Percentiles rank a stretch among this genome's conserved stretches.
These are phyloP conservation scores for Lagorchestes hirsutus DNA, from an alignment of 2,797 vertebrate genomes.

Conservation along the genomic window DNA sequence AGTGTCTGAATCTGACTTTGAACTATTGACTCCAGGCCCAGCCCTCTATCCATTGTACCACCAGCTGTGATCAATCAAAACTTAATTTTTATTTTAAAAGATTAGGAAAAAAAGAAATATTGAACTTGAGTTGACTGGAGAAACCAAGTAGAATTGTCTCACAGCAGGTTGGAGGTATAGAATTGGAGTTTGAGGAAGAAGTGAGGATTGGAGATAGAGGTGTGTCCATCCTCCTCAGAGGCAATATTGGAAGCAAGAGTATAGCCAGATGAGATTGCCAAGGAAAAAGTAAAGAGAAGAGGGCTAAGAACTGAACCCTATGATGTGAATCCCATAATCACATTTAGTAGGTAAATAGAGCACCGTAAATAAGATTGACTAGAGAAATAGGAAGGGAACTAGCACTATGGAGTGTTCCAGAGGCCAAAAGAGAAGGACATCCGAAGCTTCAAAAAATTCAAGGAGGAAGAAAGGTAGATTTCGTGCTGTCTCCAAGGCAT, in stretches of 20 bases:
- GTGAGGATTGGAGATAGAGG: background rate
- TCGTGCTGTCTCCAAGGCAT: background rate
- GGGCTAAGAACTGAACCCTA: background rate
- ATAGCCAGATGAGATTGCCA: background rate
- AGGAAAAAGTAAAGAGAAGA: background rate
- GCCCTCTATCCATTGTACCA: background rate
- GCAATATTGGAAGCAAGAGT: background rate
- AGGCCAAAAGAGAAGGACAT: too few relatives aligned
- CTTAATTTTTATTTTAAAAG: background rate
- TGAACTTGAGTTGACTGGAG: background rate
- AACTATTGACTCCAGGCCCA: background rate
- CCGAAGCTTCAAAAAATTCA: too few relatives aligned
- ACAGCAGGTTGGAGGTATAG: background rate
- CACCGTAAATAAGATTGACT: background rate
- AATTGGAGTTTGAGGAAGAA: conserved; percentile 19
- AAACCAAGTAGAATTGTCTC: conserved; percentile 3
- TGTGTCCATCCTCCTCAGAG: conserved; percentile 37
- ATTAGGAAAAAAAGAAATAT: background rate
- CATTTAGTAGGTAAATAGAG: background rate
- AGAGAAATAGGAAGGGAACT: background rate
- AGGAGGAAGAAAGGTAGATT: too few relatives aligned
- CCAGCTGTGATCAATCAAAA: background rate
- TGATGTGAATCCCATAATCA: background rate
- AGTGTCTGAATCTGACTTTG: background rate
- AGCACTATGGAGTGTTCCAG: too few relatives aligned